A percentile compares a stretch with the other conserved stretches of the same genome.
These are phyloP conservation scores for Pinna nobilis DNA, from an alignment of 1,140 invertebrate genomes.

Conservation along the genomic window DNA sequence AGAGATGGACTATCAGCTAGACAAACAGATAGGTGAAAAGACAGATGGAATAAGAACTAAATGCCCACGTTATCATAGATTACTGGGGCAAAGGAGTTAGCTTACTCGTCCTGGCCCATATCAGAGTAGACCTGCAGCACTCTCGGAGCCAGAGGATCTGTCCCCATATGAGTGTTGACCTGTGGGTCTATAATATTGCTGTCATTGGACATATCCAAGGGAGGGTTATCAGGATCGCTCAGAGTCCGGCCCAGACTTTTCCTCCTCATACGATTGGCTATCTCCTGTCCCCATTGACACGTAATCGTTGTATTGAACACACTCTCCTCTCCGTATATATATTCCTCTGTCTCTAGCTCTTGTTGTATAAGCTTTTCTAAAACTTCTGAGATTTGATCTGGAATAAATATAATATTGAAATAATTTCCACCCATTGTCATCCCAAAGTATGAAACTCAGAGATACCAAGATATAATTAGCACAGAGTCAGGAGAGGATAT, in stretches of 20 bases:
- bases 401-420: slow-evolving; percentile 14
- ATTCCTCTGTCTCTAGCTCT: slow-evolving; percentile 47
- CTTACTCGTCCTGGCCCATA: slow-evolving; percentile 68
- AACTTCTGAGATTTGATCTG: slow-evolving; percentile 65
- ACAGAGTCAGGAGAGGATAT: too few relatives aligned
- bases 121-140: slow-evolving; percentile 62
- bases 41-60: too few relatives aligned
- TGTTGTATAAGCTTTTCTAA: slow-evolving; percentile 60
- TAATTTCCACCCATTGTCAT: neutral
- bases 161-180: slow-evolving; percentile 31
- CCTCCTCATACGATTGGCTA: slow-evolving; percentile 17
- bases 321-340: slow-evolving; percentile 57
- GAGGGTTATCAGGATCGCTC: neutral
- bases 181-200: slow-evolving; percentile 20
- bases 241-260: neutral
- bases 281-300: slow-evolving; percentile 51
- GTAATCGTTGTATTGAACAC: slow-evolving; percentile 65
- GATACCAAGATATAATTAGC: neutral
- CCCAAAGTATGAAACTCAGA: neutral
- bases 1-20: too few relatives aligned
- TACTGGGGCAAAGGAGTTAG: too few relatives aligned
- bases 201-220: neutral
- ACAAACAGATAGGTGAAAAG: too few relatives aligned
- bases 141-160: neutral
- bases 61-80: too few relatives aligned